Evolutionary conservation across 1,140 invertebrate genomes (phyloP), one percentile per base, ranked within the genome.

Genomic region (Apis laboriosa): DNA sequence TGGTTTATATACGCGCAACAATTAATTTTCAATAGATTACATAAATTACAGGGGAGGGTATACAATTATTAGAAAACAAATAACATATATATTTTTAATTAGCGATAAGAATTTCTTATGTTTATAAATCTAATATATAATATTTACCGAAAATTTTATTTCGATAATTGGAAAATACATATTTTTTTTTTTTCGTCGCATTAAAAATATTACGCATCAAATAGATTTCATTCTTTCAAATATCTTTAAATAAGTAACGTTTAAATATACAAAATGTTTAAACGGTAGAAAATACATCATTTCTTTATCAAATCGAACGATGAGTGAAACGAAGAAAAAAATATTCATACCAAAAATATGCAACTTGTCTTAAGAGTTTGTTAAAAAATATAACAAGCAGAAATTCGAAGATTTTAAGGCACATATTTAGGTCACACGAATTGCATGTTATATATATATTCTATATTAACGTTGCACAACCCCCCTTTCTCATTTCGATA

Each of bases 1-100:
- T 77, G 60, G 75, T 87, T 70, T 55, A 78, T 55, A 75, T 84
- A 88, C 66, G 79, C 67, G 71, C 67, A 90, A 88, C 75, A 81
- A 84, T 75, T 71, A 82, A 56, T 75, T 73, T 83, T 82, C 55
- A 63, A 70, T 70, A 84, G 56, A 13, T 24, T 84, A 84, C 63
- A 83, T 64, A 64, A 79, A 72, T 43, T 53, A 75, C 64, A 86
- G 80, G 81, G 84, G 76, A 84, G 75, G 76, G 83, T 84, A 43
- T 43, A 75, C 78, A 60, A 76, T 60, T 17, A 68, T 70, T 64
- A 63, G 13, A 43, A 24, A 64, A 77, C 4, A 15, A 84, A 24
- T 77, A 77, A 72, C 60, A 24, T 76, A 56, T 55, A 21, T 66
- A 78, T 64, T 56, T 43, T 71, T 63, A 73, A 63, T 21, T 56